These are phyloP conservation scores for Urocyon cinereoargenteus DNA, from an alignment of 2,797 vertebrate species.

Conservation along the genomic window DNA sequence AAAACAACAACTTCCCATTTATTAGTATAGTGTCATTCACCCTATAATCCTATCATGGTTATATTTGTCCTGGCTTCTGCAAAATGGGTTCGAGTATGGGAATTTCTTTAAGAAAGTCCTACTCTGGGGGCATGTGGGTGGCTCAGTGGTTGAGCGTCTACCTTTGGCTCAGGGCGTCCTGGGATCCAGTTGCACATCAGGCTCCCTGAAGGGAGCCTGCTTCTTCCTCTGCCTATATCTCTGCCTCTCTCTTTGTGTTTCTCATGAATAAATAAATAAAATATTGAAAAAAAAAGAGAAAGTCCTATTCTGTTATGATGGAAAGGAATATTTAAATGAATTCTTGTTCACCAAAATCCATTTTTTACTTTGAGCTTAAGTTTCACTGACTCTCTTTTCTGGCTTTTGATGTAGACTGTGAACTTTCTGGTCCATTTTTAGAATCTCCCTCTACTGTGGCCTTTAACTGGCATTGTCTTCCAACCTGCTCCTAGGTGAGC, in stretches of 20 bases:
- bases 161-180: too few relatives aligned
- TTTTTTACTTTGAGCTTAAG: neutral
- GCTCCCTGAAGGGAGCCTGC: too few relatives aligned
- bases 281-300: neutral
- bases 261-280: too few relatives aligned
- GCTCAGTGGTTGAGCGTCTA: too few relatives aligned
- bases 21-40: neutral
- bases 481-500: neutral
- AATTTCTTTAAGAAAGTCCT: neutral
- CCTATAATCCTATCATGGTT: neutral
- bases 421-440: neutral
- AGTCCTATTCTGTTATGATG: neutral
- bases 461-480: conserved; percentile 46
- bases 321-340: neutral
- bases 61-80: neutral
- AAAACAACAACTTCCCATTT: neutral
- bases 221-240: too few relatives aligned
- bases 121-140: neutral
- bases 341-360: neutral
- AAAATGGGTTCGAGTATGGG: neutral
- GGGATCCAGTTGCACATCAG: too few relatives aligned
- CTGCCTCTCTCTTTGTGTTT: too few relatives aligned
- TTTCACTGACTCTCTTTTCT: neutral
- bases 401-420: neutral
- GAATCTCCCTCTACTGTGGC: neutral